Percentiles rank a stretch among this genome's conserved stretches.
phyloP scores from a whole-genome alignment of 2,113 vertebrate species.

The Xenopus borealis region DNA sequence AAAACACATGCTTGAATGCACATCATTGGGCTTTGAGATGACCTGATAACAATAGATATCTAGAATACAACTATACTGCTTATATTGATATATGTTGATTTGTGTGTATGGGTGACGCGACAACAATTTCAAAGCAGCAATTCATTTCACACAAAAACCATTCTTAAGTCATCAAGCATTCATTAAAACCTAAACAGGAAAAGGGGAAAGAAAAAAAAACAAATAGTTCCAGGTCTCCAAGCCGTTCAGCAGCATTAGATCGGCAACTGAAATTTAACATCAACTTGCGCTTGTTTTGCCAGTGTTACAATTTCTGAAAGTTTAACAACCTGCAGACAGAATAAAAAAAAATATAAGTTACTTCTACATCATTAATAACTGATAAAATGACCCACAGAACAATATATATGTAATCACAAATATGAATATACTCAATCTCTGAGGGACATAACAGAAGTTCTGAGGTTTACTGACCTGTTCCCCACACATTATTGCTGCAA shows the following conservation, averaged over 20 bases:
- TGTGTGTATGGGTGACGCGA: neutral
- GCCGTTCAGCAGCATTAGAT: conserved; percentile 56
- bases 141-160: conserved; percentile 52
- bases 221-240: conserved; percentile 49
- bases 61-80: neutral
- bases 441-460: no score
- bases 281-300: conserved; percentile 93
- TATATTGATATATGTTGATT: neutral
- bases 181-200: conserved; percentile 54
- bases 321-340: conserved; percentile 82
- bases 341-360: neutral
- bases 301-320: conserved; percentile 93
- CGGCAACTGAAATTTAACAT: conserved; percentile 96
- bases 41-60: neutral
- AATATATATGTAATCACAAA: no score
- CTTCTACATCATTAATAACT: no score
- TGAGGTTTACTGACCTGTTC: no score
- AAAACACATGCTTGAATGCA: no score
- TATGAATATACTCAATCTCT: no score
- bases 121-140: conserved; percentile 42
- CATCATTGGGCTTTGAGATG: no score
- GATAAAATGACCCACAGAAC: no score
- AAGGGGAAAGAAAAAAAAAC: conserved; percentile 50
- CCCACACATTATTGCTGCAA: no score
- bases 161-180: conserved; percentile 49